Conservation (phyloP, 1,140 invertebrate species). For the Ladona fulva region DNA sequence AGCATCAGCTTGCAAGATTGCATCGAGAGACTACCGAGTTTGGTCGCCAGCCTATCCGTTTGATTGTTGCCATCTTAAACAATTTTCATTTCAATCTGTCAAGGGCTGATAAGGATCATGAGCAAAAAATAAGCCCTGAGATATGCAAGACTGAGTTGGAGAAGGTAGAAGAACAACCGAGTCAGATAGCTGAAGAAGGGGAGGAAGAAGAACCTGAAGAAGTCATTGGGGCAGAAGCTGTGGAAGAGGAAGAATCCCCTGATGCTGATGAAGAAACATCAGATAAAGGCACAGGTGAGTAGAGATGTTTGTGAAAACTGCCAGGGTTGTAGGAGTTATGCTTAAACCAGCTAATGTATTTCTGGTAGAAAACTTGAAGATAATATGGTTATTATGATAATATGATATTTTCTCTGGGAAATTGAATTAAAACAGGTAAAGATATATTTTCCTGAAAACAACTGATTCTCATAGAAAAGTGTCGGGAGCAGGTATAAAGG, state of each 20-base stretch:
- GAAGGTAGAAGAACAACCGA: constrained; percentile 33
- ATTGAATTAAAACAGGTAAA: no score
- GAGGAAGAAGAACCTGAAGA: constrained; percentile 24
- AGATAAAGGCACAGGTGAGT: no score
- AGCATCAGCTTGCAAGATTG: constrained; percentile 68
- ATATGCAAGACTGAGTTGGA: constrained; percentile 19
- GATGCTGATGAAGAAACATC: not conserved
- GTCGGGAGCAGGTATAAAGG: no score
- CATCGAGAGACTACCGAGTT: constrained; percentile 61
- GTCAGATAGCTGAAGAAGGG: constrained; percentile 24
- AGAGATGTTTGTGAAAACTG: no score
- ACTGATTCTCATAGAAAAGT: no score
- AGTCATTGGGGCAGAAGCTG: not conserved
- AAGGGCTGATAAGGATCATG: constrained; percentile 32
- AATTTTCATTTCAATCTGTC: constrained; percentile 88
- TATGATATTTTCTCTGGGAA: no score
- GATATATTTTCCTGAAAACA: no score
- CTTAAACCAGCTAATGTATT: no score
- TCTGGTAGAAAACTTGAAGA: no score
- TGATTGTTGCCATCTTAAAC: constrained; percentile 76
- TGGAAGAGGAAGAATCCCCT: constrained; percentile 27
- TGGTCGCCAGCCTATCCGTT: constrained; percentile 58
- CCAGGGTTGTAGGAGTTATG: no score
- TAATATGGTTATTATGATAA: no score
- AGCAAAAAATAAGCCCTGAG: not conserved